Evolutionary conservation across 2,888 invertebrate species (phyloP).

Genomic region (Ormyrus thymus): DNA sequence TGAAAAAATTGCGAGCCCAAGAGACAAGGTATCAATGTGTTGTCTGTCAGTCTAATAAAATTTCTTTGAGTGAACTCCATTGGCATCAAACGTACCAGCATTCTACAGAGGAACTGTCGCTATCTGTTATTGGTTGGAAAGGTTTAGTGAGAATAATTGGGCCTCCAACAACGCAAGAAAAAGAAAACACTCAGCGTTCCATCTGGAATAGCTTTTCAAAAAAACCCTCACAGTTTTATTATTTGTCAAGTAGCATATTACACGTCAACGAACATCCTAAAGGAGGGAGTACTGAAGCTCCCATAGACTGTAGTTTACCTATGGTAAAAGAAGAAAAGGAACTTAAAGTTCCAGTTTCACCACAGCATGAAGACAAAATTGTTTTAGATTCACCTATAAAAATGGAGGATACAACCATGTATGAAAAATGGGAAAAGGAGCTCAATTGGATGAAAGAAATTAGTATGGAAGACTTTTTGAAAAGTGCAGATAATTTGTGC

Average conservation of each 20-base stretch:
- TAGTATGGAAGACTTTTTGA: conserved; percentile 54
- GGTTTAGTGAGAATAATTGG: conserved; percentile 56
- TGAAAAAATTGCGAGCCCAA: conserved; percentile 36
- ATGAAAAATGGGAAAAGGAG: conserved; percentile 40
- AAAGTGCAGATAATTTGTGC: conserved; percentile 48
- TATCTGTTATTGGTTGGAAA: conserved; percentile 62
- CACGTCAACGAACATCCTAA: conserved; percentile 40
- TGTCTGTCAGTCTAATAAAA: conserved; percentile 61
- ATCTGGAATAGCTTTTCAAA: conserved; percentile 53
- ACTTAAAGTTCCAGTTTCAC: background rate
- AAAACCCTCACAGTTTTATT: conserved; percentile 53
- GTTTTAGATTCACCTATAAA: conserved; percentile 15
- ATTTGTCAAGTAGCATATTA: conserved; percentile 52
- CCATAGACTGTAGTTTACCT: conserved; percentile 52
- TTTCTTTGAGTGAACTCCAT: conserved; percentile 63
- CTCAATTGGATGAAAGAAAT: conserved; percentile 49
- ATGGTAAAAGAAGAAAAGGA: conserved; percentile 37
- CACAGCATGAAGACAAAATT: conserved; percentile 1
- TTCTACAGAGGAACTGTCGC: conserved; percentile 64
- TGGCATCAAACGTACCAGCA: conserved; percentile 64
- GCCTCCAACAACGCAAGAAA: conserved; percentile 36
- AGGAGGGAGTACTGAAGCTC: conserved; percentile 37
- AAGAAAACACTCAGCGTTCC: conserved; percentile 49
- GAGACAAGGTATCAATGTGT: conserved; percentile 62
- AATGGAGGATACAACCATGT: conserved; percentile 6